Conservation (phyloP, 2,797 vertebrate genomes). For the Girardinus metallicus region DNA sequence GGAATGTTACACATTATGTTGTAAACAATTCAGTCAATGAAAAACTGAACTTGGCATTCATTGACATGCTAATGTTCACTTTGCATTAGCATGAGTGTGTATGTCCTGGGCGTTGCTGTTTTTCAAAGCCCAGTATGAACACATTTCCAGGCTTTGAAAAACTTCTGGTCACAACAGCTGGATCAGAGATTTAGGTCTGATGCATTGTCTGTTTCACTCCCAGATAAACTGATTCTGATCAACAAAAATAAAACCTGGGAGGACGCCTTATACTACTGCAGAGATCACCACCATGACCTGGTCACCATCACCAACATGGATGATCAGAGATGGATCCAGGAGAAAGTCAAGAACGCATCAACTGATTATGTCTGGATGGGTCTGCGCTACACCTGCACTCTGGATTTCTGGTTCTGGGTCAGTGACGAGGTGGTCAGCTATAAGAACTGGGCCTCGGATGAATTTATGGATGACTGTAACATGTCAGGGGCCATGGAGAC, state of each 20-base stretch:
- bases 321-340: neutral
- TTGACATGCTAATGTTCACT: neutral
- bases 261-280: slow-evolving; percentile 7
- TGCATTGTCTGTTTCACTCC: neutral
- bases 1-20: too few relatives aligned
- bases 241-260: neutral
- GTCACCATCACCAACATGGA: neutral
- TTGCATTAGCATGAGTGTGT: neutral
- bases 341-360: neutral
- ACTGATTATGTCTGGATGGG: slow-evolving; percentile 22
- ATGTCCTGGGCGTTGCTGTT: too few relatives aligned
- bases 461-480: fast-evolving
- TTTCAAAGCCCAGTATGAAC: too few relatives aligned
- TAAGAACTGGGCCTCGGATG: neutral
- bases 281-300: neutral
- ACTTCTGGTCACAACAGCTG: too few relatives aligned
- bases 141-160: neutral
- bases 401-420: slow-evolving; percentile 51
- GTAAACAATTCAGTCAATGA: neutral
- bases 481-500: slow-evolving; percentile 19
- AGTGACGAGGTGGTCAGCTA: neutral
- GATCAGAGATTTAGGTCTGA: neutral
- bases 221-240: slow-evolving; percentile 30
- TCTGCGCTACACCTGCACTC: slow-evolving; percentile 41
- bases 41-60: too few relatives aligned